These are phyloP conservation scores for Amphiprion clarkii DNA, from an alignment of 2,797 vertebrate genomes.

Conservation along the genomic window DNA sequence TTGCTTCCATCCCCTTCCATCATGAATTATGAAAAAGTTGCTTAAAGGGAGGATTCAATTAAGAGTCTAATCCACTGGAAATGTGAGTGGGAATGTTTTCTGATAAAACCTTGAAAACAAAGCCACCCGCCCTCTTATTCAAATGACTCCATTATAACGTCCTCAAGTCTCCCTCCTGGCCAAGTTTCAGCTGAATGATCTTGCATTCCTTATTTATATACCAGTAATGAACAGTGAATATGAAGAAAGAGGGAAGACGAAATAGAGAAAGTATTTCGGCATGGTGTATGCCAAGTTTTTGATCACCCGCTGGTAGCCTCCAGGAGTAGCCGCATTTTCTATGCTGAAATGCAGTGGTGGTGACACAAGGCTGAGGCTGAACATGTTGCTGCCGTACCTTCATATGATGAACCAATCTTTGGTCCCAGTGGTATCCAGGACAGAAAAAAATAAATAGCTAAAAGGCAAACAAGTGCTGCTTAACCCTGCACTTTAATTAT, in stretches of 20 bases:
- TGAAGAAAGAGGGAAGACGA: slow-evolving; percentile 22
- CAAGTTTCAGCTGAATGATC: slow-evolving; percentile 72
- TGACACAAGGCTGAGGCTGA: slow-evolving; percentile 23
- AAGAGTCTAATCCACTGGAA: slow-evolving; percentile 58
- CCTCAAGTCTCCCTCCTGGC: slow-evolving; percentile 60
- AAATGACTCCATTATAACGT: slow-evolving; percentile 70
- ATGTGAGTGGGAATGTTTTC: slow-evolving; percentile 48
- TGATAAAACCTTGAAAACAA: slow-evolving; percentile 57
- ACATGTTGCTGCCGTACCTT: slow-evolving; percentile 27
- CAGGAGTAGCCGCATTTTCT: slow-evolving; percentile 40
- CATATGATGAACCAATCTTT: slow-evolving; percentile 22
- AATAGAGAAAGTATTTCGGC: slow-evolving; percentile 12
- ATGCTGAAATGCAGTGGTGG: slow-evolving; percentile 51
- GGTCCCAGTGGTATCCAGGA: slow-evolving; percentile 18
- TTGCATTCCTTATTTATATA: slow-evolving; percentile 75
- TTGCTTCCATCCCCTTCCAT: slow-evolving; percentile 59
- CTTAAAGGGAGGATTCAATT: slow-evolving; percentile 79
- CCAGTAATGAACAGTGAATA: slow-evolving; percentile 73
- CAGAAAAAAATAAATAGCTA: slow-evolving; percentile 45
- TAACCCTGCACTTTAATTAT: slow-evolving; percentile 74
- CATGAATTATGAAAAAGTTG: slow-evolving; percentile 78
- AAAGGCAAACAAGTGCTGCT: slow-evolving; percentile 47
- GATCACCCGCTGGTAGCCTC: slow-evolving; percentile 62
- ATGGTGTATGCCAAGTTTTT: slow-evolving; percentile 44
- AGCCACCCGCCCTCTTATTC: slow-evolving; percentile 57